phyloP scores from a whole-genome alignment of 2,888 invertebrate species.

The Prosapia bicincta region DNA sequence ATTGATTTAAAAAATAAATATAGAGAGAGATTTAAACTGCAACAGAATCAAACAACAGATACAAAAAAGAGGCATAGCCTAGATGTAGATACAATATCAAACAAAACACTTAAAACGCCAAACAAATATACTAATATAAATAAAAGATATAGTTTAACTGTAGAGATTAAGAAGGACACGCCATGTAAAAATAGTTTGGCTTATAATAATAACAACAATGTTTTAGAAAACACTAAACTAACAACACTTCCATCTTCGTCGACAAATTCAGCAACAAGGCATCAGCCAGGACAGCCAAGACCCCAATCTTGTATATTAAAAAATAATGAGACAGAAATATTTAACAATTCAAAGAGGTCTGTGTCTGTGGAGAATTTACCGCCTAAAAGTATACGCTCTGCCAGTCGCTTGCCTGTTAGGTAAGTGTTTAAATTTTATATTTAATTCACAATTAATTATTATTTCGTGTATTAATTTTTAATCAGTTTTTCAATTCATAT shows the following conservation, averaged over 20 bases:
- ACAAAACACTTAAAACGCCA: background rate
- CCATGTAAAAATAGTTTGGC: slow-evolving; percentile 13
- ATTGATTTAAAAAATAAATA: background rate
- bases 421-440: background rate
- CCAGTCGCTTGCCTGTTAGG: slow-evolving; percentile 23
- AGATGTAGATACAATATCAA: slow-evolving; percentile 9
- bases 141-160: slow-evolving; percentile 15
- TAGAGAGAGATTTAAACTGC: background rate
- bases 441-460: background rate
- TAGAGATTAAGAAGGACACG: slow-evolving; percentile 12
- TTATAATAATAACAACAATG: slow-evolving; percentile 13
- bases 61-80: slow-evolving; percentile 16
- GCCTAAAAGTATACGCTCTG: slow-evolving; percentile 13
- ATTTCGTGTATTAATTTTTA: background rate
- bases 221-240: slow-evolving; percentile 8
- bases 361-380: slow-evolving; percentile 24
- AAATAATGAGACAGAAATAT: background rate
- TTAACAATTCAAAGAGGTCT: slow-evolving; percentile 18
- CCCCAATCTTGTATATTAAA: slow-evolving; percentile 21
- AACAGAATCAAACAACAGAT: background rate
- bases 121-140: slow-evolving; percentile 9
- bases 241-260: slow-evolving; percentile 7
- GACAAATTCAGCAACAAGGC: background rate
- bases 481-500: too few species aligned
- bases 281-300: slow-evolving; percentile 3